Percentiles rank a stretch among this genome's conserved stretches.
These are phyloP conservation scores for Ctenoplectra terminalis DNA, from an alignment of 1,140 invertebrate genomes.

Conservation along the genomic window DNA sequence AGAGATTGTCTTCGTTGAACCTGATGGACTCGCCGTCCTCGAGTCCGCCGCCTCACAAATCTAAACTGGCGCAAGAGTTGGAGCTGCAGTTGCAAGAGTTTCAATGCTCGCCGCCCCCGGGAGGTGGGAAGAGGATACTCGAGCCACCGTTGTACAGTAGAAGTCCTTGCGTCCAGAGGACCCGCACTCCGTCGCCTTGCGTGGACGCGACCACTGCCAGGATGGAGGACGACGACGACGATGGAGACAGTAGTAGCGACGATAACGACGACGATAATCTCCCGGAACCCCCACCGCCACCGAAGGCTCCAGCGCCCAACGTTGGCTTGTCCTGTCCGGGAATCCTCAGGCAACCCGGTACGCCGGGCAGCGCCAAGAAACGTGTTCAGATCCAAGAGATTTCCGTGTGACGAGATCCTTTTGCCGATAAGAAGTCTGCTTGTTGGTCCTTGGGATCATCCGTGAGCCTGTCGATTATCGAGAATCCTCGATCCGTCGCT, in stretches of 20 bases:
- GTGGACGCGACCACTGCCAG: conserved; percentile 83
- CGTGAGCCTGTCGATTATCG: not conserved
- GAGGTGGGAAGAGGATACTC: conserved; percentile 81
- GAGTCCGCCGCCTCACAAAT: conserved; percentile 84
- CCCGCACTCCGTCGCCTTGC: conserved; percentile 81
- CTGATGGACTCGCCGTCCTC: conserved; percentile 79
- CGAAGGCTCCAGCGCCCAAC: conserved; percentile 83
- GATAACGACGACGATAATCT: conserved; percentile 82
- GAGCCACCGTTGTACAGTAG: conserved; percentile 83
- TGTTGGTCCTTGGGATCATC: not conserved
- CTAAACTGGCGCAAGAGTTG: conserved; percentile 87
- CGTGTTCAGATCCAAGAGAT: conserved; percentile 94
- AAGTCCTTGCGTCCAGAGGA: conserved; percentile 81
- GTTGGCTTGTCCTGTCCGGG: conserved; percentile 81
- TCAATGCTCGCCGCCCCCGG: conserved; percentile 84
- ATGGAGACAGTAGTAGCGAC: conserved; percentile 82
- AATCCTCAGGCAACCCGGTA: conserved; percentile 86
- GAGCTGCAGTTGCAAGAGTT: conserved; percentile 87
- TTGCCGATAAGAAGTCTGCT: not conserved
- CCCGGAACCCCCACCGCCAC: conserved; percentile 88
- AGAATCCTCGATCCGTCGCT: conserved; percentile 8
- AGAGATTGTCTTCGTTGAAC: conserved; percentile 81
- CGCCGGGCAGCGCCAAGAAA: conserved; percentile 90
- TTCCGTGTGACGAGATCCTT: conserved; percentile 86
- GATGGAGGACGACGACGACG: conserved; percentile 81